These are phyloP conservation scores for Trisateles emortualis DNA, from an alignment of 2,888 invertebrate species.

Conservation along the genomic window DNA sequence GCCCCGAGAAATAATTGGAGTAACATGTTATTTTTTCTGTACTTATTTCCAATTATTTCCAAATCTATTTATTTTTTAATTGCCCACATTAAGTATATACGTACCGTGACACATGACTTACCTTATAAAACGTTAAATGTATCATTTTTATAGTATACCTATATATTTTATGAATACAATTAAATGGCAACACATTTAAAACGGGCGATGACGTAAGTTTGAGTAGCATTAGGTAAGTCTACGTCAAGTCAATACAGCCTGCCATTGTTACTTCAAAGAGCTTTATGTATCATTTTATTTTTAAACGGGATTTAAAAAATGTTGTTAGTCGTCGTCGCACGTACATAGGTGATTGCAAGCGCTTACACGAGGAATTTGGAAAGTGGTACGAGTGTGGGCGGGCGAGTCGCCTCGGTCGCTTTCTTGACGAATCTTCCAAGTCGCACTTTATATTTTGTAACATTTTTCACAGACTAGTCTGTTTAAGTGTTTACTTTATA, in stretches of 20 bases:
- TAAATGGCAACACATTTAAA: not conserved
- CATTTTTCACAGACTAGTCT: constrained; percentile 67
- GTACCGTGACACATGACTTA: not conserved
- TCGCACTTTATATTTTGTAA: constrained; percentile 79
- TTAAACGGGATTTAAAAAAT: constrained; percentile 60
- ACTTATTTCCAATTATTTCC: no score
- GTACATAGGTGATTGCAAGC: constrained; percentile 80
- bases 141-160: not conserved
- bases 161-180: not conserved
- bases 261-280: constrained; percentile 8
- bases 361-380: constrained; percentile 85
- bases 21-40: no score
- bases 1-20: constrained; percentile 13
- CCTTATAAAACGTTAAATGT: not conserved
- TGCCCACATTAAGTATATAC: no score
- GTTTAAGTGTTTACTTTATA: constrained; percentile 55
- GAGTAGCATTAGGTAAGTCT: not conserved
- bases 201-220: constrained; percentile 1
- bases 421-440: constrained; percentile 81
- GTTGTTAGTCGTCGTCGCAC: constrained; percentile 63
- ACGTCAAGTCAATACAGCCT: not conserved
- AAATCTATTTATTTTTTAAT: no score
- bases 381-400: constrained; percentile 84
- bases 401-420: constrained; percentile 75
- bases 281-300: constrained; percentile 46